Evolutionary conservation across 2,797 vertebrate species (phyloP).

Genomic region (Erithacus rubecula): DNA sequence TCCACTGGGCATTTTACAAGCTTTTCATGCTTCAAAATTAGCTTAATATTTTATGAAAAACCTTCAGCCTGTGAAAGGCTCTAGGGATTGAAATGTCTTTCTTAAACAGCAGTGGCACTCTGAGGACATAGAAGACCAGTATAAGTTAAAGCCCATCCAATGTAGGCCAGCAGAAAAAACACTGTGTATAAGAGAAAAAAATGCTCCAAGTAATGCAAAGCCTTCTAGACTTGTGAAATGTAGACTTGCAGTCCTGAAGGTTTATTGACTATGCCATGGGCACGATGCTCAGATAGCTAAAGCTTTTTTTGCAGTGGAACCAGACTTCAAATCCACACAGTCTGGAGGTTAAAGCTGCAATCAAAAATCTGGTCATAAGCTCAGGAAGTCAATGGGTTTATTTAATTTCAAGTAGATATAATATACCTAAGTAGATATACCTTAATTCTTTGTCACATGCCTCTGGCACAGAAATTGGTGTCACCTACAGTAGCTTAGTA

Average conservation of each 20-base stretch:
- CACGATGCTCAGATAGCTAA: background rate
- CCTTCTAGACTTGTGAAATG: background rate
- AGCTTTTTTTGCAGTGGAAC: background rate
- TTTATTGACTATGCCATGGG: background rate
- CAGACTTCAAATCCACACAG: background rate
- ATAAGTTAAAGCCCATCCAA: background rate
- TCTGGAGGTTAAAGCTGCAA: background rate
- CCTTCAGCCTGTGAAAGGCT: background rate
- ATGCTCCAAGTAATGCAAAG: background rate
- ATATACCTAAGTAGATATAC: background rate
- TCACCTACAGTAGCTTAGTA: background rate
- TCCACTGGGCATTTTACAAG: background rate
- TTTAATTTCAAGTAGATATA: background rate
- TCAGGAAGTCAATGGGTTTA: background rate
- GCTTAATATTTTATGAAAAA: background rate
- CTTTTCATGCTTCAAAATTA: background rate
- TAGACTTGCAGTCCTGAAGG: background rate
- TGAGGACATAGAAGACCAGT: background rate
- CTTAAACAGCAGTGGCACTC: background rate
- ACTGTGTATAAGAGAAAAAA: background rate
- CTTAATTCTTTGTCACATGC: background rate
- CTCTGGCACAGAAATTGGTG: background rate
- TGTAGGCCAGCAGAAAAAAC: background rate
- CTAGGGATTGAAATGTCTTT: background rate
- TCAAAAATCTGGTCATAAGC: background rate